Conservation (phyloP, 2,888 invertebrate species). For the Platycheirus albimanus region DNA sequence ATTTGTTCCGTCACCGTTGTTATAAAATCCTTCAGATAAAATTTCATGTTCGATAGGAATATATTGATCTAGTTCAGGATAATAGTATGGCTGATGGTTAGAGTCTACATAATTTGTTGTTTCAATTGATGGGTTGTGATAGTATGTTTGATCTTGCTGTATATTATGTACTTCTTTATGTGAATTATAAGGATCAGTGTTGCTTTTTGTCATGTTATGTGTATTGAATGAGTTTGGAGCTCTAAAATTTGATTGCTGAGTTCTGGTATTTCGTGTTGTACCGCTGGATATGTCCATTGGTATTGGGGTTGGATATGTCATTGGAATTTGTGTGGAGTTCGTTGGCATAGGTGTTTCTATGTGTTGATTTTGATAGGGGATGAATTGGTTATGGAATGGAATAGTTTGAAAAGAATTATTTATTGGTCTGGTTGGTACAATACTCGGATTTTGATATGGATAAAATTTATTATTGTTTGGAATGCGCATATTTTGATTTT, state of each 20-base stretch:
- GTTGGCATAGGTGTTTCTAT: background rate
- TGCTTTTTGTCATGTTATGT: background rate
- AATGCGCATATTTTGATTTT: background rate
- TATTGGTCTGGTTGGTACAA: background rate
- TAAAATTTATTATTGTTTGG: no score
- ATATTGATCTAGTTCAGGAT: slow-evolving; percentile 15
- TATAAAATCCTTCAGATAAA: slow-evolving; percentile 7
- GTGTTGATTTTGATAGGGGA: background rate
- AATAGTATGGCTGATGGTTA: background rate
- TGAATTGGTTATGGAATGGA: background rate
- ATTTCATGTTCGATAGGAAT: background rate
- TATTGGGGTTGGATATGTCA: slow-evolving; percentile 5
- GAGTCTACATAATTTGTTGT: background rate
- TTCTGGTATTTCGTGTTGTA: slow-evolving; percentile 21
- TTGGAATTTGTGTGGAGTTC: background rate
- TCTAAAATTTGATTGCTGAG: slow-evolving; percentile 13
- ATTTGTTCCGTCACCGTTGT: background rate
- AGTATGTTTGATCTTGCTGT: slow-evolving; percentile 15
- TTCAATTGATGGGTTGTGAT: background rate
- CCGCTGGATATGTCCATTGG: slow-evolving; percentile 34
- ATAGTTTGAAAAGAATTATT: background rate
- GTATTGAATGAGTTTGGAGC: background rate
- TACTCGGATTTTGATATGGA: background rate
- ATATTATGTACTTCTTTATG: slow-evolving; percentile 23
- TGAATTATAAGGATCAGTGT: background rate